Conservation (phyloP, 2,888 invertebrate genomes). For the Microplitis manilae region DNA sequence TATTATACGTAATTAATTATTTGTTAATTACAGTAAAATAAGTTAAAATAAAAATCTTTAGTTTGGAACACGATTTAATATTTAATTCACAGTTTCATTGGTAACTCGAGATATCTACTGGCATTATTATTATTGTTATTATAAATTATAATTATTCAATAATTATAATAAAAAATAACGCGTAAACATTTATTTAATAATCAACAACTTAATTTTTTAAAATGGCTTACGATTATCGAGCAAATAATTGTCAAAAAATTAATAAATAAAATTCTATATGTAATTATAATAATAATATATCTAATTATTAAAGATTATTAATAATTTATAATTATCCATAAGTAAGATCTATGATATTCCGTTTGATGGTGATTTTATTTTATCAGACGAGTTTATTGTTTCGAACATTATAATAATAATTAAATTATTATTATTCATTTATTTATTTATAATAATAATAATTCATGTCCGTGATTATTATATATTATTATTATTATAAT, state of each 20-base stretch:
- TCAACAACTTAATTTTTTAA: neutral
- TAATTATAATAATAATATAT: neutral
- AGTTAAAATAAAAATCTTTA: neutral
- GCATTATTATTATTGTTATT: neutral
- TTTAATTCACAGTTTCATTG: neutral
- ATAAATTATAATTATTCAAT: neutral
- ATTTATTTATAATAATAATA: neutral
- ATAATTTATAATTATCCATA: neutral
- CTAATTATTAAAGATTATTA: neutral
- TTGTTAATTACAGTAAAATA: neutral
- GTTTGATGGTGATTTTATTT: neutral
- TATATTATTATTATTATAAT: neutral
- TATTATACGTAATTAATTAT: neutral
- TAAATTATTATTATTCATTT: neutral
- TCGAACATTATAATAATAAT: neutral
- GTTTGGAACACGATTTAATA: neutral
- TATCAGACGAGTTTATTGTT: neutral
- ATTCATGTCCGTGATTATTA: neutral
- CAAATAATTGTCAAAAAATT: neutral
- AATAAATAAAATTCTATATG: neutral
- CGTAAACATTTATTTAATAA: neutral
- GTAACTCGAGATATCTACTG: neutral
- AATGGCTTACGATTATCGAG: neutral
- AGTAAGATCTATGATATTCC: neutral
- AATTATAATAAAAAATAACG: neutral